Evolutionary conservation across 1,140 invertebrate genomes (phyloP).

Genomic region (Ceratina calcarata): DNA sequence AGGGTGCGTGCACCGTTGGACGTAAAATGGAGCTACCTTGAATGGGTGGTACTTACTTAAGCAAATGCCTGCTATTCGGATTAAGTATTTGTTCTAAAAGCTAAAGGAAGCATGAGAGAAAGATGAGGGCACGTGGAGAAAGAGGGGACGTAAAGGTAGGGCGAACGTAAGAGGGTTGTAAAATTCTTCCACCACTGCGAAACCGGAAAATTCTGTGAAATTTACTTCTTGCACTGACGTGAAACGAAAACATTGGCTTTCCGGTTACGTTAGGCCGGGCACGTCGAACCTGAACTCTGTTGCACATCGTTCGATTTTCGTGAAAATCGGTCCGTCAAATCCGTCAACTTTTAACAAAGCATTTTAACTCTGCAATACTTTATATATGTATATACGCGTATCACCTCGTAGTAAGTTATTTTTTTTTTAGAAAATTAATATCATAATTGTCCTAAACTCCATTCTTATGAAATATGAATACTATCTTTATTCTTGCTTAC

Average conservation of each 20-base stretch:
- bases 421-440: too few relatives aligned
- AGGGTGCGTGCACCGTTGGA: conserved; percentile 49
- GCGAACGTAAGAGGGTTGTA: conserved; percentile 64
- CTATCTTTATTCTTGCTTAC: neutral
- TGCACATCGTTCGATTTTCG: conserved; percentile 36
- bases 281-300: conserved; percentile 26
- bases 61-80: conserved; percentile 78
- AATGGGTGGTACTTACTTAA: conserved; percentile 78
- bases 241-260: conserved; percentile 64
- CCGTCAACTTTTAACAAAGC: neutral
- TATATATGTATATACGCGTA: too few relatives aligned
- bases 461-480: too few relatives aligned
- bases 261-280: conserved; percentile 57
- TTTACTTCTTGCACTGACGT: conserved; percentile 66
- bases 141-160: conserved; percentile 33
- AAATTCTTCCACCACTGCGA: conserved; percentile 67
- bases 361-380: neutral
- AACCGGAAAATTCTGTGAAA: conserved; percentile 72
- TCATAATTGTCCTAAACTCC: too few relatives aligned
- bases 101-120: conserved; percentile 69
- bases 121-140: conserved; percentile 47
- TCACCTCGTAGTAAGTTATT: too few relatives aligned
- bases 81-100: conserved; percentile 81
- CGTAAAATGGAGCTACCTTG: conserved; percentile 73
- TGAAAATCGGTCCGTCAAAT: conserved; percentile 29